Evolutionary conservation across 2,797 vertebrate genomes (phyloP), one percentile per base, ranked within the genome.

Genomic region (Falco concolor): DNA sequence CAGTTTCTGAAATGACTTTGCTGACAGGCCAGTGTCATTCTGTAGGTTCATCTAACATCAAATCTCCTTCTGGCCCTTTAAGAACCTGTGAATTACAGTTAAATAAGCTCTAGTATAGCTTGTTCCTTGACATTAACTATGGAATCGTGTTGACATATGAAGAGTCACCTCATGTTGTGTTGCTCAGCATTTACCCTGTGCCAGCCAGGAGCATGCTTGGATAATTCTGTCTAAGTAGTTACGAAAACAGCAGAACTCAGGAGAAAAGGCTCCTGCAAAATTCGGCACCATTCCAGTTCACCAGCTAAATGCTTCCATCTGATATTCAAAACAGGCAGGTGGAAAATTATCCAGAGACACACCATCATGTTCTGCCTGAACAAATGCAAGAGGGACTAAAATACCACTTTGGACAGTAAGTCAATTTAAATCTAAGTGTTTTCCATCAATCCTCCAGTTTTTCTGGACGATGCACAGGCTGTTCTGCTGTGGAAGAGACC

Each of bases 241-340:
- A 92, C 49, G 79, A 94, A 96, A 83, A 5, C 59, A 85, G 77
- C 61, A 96, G 79, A 94, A 90, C 84, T 90, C 34, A 2, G 50
- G 81, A 92, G 91, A 72, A 96, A 93, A 93, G 32, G 61, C 75
- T 95, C 54, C 89, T 78, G 63, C 18, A 81, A 84, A 76, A 93
- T 67, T 25, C 90, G 92, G 87, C 73, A 40, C 25, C 23, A 21
- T 59, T 91, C 79, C 79, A 93, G 52, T 40, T 92, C 76, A 45
- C 64, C 74, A 86, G 78, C 76, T 52, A 83, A 86, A 90, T 57
- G 53, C 77, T 67, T 79, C 97, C 92, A 88, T 91, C 44, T 92
- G 93, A 97, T 86, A 96, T 90, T 83, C 87, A 76, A 91, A 96
- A 90, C 89, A 96, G 91, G 84, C 95, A 96, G 95, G 96, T 96